Evolutionary conservation across 2,113 vertebrate genomes (phyloP), one percentile per base, ranked within the genome.

Genomic region (Salvelinus namaycush): DNA sequence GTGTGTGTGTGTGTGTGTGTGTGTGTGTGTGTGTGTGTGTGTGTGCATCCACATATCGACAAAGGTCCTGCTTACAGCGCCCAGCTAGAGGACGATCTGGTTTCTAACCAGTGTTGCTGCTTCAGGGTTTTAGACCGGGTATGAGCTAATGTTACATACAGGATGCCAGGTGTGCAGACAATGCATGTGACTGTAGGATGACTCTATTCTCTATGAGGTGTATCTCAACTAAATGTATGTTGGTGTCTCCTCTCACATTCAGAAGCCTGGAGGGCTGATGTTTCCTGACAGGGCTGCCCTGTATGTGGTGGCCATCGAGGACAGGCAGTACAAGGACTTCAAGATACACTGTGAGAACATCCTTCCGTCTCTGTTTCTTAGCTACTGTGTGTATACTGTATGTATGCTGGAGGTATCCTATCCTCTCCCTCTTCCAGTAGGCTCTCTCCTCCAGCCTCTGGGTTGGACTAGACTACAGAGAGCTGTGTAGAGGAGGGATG

Each of bases 321-420:
- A 99, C 90, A 92, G 97, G 83, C 97, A 99, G 83, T 99, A 98
- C 91, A 99, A 99, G 92, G 97, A 99, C 95, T 99, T 98, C 95
- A 99, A 99, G 94, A 99, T 99, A 81, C 97, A 99, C 86, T 99
- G 98, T 99, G 83, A 98, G 97, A 95, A 48, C 49, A 16, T 3
- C 48, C 49, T 16, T 71, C 24, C 24, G 8, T 4, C 64, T 26
- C 24, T 5, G 11, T 18, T 7, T 16, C 66, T 26, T 20, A 6
- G 24, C 26, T 13, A 34, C 27, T 16, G 26, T 16, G 26, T 18
- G 24, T 9, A 9, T 67, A 12, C 65, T 16, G 26, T 18, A n/a
- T 18, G 26, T 7, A 67, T 66, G 64, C 81, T 5, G 71, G 84
- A 76, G 85, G 84, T 76, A 81, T 20, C 54, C 2, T 49, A 6